A percentile compares a stretch with the other conserved stretches of the same genome.
These are phyloP conservation scores for Drosophila navojoa DNA, from an alignment of 1,140 invertebrate species.

Conservation along the genomic window DNA sequence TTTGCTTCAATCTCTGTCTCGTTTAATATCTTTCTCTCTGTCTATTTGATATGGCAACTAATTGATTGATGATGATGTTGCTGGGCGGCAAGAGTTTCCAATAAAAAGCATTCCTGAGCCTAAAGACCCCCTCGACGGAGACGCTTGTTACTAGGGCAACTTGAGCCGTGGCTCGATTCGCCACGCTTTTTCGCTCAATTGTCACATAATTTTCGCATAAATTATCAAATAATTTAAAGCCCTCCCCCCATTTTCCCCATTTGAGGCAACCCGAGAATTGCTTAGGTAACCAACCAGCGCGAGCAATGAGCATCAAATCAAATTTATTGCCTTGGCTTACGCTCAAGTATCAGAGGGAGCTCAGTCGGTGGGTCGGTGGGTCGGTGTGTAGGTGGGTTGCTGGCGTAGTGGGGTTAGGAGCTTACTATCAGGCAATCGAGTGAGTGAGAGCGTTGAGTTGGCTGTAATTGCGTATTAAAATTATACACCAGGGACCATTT, in stretches of 20 bases:
- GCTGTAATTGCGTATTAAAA: constrained; percentile 80
- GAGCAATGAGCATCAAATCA: constrained; percentile 55
- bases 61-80: constrained; percentile 65
- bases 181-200: constrained; percentile 59
- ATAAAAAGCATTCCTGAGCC: constrained; percentile 49
- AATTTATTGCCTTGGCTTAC: constrained; percentile 72
- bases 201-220: constrained; percentile 79
- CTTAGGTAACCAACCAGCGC: constrained; percentile 39
- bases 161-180: constrained; percentile 12
- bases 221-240: constrained; percentile 79
- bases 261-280: constrained; percentile 53
- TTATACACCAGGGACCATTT: constrained; percentile 76
- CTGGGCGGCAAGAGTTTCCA: constrained; percentile 26
- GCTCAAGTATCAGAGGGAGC: constrained; percentile 23
- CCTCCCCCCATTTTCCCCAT: constrained; percentile 2
- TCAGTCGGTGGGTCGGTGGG: background rate
- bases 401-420: background rate
- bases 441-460: constrained; percentile 71
- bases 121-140: background rate
- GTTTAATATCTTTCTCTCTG: too few relatives aligned
- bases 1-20: background rate
- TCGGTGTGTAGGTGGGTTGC: too few relatives aligned
- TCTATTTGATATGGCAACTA: constrained; percentile 45
- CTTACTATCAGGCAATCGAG: constrained; percentile 70
- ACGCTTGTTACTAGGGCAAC: constrained; percentile 27